A percentile compares a stretch with the other conserved stretches of the same genome.
Conservation (phyloP, 2,888 invertebrate species). For the Pollenia griseotomentosa region DNA sequence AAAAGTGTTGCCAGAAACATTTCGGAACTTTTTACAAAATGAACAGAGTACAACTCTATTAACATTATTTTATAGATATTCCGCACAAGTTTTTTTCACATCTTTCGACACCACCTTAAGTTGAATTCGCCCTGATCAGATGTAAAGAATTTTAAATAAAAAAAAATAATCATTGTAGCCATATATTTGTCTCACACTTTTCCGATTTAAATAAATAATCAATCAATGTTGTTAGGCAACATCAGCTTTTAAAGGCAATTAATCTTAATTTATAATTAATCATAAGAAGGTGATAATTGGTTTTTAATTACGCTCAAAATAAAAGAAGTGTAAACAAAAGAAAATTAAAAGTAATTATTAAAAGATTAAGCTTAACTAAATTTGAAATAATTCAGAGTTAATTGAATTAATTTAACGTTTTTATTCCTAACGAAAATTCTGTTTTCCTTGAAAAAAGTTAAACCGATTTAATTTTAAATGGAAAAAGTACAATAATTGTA, state of each 20-base stretch:
- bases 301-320: conserved; percentile 55
- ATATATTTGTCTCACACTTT: neutral
- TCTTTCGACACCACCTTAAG: too few species aligned
- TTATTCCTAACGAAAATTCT: neutral
- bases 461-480: neutral
- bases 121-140: too few species aligned
- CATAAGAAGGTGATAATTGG: conserved; percentile 65
- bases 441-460: neutral
- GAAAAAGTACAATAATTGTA: conserved; percentile 2
- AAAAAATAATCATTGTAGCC: neutral
- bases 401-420: neutral
- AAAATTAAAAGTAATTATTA: neutral
- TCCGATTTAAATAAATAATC: conserved; percentile 33
- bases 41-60: too few species aligned
- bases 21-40: too few species aligned
- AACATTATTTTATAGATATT: too few species aligned
- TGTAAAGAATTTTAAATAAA: too few species aligned
- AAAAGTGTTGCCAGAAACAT: too few species aligned
- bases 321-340: neutral
- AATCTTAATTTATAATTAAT: conserved; percentile 70
- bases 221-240: conserved; percentile 55
- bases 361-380: neutral
- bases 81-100: too few species aligned
- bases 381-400: neutral
- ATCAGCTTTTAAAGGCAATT: conserved; percentile 52